A percentile compares a stretch with the other conserved stretches of the same genome.
phyloP scores from a whole-genome alignment of 1,140 invertebrate species.

The Sycobia sp. region DNA sequence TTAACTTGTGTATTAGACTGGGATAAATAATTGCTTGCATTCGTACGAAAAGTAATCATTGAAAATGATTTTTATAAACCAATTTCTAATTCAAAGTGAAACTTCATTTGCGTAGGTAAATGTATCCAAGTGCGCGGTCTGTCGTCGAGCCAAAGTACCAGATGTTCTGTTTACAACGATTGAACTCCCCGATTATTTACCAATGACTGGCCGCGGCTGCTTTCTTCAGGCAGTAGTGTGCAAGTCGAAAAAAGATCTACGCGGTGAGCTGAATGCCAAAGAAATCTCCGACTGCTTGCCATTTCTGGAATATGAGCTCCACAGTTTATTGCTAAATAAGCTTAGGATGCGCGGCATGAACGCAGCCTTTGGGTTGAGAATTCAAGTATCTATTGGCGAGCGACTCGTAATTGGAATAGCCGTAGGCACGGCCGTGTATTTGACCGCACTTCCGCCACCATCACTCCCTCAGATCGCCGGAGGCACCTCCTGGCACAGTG shows the following conservation, averaged over 20 bases:
- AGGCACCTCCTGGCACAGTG: slow-evolving; percentile 69
- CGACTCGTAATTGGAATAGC: slow-evolving; percentile 85
- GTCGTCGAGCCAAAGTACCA: slow-evolving; percentile 81
- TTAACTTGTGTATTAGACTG: neutral
- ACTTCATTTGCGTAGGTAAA: slow-evolving; percentile 66
- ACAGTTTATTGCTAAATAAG: slow-evolving; percentile 89
- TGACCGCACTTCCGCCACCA: slow-evolving; percentile 76
- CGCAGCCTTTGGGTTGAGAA: slow-evolving; percentile 83
- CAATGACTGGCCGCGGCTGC: slow-evolving; percentile 74
- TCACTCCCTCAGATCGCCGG: slow-evolving; percentile 71
- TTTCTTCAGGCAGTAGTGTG: slow-evolving; percentile 81
- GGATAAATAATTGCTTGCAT: neutral
- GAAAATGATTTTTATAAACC: too few species aligned
- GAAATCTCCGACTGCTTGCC: slow-evolving; percentile 92
- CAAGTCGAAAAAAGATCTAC: slow-evolving; percentile 77
- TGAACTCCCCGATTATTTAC: slow-evolving; percentile 78
- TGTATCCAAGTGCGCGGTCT: slow-evolving; percentile 62
- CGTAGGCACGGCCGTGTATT: slow-evolving; percentile 82
- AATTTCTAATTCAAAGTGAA: neutral
- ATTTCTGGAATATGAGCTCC: slow-evolving; percentile 94
- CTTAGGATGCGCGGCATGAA: slow-evolving; percentile 93
- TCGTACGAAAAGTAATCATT: neutral
- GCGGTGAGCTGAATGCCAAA: slow-evolving; percentile 87
- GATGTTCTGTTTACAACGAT: slow-evolving; percentile 90
- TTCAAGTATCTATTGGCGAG: slow-evolving; percentile 87